Evolutionary conservation across 2,888 invertebrate genomes (phyloP), one percentile per base, ranked within the genome.

Genomic region (Emesis russula): DNA sequence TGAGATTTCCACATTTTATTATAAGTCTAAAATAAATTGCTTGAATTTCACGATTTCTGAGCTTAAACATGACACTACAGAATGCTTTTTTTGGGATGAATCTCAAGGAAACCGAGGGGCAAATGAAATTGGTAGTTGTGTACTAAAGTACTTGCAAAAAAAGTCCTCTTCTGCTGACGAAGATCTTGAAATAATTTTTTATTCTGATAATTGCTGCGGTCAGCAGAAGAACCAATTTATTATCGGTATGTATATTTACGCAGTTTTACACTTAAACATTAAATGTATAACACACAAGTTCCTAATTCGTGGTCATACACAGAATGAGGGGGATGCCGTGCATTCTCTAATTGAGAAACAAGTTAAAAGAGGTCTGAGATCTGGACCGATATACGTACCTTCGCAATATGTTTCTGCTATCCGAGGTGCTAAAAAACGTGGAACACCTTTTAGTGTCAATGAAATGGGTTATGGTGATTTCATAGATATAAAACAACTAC

Each of bases 71-170:
- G 83, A 91, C n/a, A 33, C 11, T 74, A 44, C 13, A 18, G 63
- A 74, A 63, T 92, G 89, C 68, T 91, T 77, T 74, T 92, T 94
- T 83, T 91, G 91, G 91, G 82, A 90, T 33, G 91, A 91, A 63
- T 89, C 82, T 9, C 76, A 91, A 70, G 94, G 36, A 36, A 36
- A 36, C 36, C 36, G 36, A 36, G 36, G 36, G 36, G 36, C 36
- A 25, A 53, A 70, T 31, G 92, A 90, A 81, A 91, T n/a, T 36
- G 36, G 36, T 36, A 36, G 36, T 18, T 88, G 88, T 63, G 66
- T 88, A 11, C 66, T 88, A 11, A 31, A 82, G 1, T 91, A 89
- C 44, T 80, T 66, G 58, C 71, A 58, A 33, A 15, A 63, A 53
- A 13, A 78, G 25, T 36, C 31, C 36, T 18, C 58, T 36, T 36